Conservation (phyloP, 2,888 invertebrate species). For the Pelosia muscerda region DNA sequence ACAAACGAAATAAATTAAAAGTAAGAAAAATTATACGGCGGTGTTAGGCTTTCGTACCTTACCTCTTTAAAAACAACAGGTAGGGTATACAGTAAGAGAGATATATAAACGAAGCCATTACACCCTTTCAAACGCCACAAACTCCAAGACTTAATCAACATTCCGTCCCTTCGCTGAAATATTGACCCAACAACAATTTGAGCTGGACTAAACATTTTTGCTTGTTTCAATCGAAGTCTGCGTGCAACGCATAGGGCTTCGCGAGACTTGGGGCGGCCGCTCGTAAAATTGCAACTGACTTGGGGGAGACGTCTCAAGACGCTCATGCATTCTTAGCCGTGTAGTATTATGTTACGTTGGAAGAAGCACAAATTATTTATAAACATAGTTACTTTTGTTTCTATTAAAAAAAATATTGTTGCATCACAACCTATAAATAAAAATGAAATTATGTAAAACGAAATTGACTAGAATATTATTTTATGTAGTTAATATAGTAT, state of each 20-base stretch:
- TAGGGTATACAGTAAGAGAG: conserved; percentile 1
- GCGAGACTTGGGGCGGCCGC: conserved; percentile 69
- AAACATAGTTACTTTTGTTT: not conserved
- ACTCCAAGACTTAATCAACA: conserved; percentile 25
- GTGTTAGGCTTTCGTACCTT: not conserved
- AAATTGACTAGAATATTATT: no score
- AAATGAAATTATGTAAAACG: no score
- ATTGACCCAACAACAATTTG: conserved; percentile 41
- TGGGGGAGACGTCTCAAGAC: conserved; percentile 83
- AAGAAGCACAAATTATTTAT: conserved; percentile 36
- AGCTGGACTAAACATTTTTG: conserved; percentile 48
- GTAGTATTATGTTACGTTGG: conserved; percentile 55
- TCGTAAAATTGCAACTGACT: conserved; percentile 85
- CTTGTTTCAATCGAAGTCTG: conserved; percentile 63
- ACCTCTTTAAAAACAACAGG: not conserved
- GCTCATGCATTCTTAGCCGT: conserved; percentile 79
- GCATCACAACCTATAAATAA: no score
- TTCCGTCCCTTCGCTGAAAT: conserved; percentile 25
- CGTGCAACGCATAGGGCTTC: conserved; percentile 62
- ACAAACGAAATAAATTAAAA: no score
- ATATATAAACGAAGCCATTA: not conserved
- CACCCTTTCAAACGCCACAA: conserved; percentile 15
- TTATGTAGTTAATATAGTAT: no score
- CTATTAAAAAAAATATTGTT: no score
- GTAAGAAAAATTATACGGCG: no score